Base-by-base conservation (phyloP, 1,140 invertebrate genomes). In the Sarcophaga bullata region DNA sequence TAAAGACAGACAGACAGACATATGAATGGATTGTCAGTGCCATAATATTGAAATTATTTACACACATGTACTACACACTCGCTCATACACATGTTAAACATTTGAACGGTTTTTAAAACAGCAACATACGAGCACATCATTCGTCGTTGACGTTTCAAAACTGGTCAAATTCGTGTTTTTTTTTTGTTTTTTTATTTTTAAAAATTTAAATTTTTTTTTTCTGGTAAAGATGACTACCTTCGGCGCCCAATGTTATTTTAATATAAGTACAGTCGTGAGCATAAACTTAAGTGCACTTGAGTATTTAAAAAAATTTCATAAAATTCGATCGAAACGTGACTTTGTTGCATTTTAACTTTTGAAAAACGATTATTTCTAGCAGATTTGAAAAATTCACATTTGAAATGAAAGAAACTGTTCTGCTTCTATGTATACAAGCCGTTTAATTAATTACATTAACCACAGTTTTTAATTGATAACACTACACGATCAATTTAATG, bases 221-320 rank as follows among this genome's bases (percentile, higher is more conserved):
- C 25, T 37, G 1, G 1, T 37, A 37, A 37, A 6, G 8, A 9
- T 68, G n/a, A 19, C 62, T 68, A 68, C 62, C 62, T 68, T 68
- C 62, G 62, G 62, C 62, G 62, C n/a, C 62, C 62, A 68, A 68
- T 68, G 62, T 68, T 68, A 68, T 68, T 68, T 68, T 58, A 58
- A 58, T 58, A 6, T 15, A n/a, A 58, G 4, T 68, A 68, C 62
- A 68, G 7, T 8, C 62, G 19, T 13, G 54, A n/a, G 15, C 13
- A 13, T 58, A 58, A n/a, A n/a, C n/a, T 58, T 58, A 58, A 13
- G 13, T 6, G 54, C 54, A 58, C n/a, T 13, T 58, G 54, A n/a
- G 10, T 58, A n/a, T 58, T 15, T n/a, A n/a, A 58, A 58, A 58
- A 58, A 6, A 15, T 58, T 37, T 1, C 25, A 37, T 37, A 1